Evolutionary conservation across 1,140 invertebrate genomes (phyloP).

Genomic region (Eciton burchellii): DNA sequence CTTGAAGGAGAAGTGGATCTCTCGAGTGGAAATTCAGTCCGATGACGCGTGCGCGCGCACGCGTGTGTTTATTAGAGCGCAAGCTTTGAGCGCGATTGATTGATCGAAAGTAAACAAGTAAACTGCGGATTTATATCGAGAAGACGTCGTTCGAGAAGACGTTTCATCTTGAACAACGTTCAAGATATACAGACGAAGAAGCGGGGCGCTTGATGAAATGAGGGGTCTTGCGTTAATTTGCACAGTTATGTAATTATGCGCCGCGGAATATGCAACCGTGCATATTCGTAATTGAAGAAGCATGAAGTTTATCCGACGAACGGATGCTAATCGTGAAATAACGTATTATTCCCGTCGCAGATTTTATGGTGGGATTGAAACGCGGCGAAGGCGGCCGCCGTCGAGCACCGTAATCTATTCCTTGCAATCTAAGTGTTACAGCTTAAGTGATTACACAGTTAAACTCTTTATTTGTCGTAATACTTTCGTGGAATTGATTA

Average conservation of each 20-base stretch:
- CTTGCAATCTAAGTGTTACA: conserved; percentile 20
- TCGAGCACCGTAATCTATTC: conserved; percentile 15
- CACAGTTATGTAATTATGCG: too few relatives aligned
- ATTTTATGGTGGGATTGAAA: conserved; percentile 16
- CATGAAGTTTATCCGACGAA: not conserved
- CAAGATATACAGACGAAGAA: too few relatives aligned
- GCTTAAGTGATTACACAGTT: conserved; percentile 6
- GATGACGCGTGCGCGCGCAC: too few relatives aligned
- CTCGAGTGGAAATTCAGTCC: not conserved
- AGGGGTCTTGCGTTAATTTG: too few relatives aligned
- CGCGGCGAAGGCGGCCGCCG: not conserved
- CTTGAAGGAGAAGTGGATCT: not conserved
- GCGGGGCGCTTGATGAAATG: too few relatives aligned
- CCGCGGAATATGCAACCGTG: too few relatives aligned
- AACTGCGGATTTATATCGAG: not conserved
- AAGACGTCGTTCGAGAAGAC: too few relatives aligned
- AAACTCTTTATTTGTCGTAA: conserved; percentile 20
- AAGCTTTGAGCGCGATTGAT: too few relatives aligned
- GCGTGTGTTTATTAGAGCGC: too few relatives aligned
- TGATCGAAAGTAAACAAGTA: not conserved
- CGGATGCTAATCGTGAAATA: not conserved
- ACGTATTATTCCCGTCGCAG: not conserved
- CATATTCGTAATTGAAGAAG: too few relatives aligned
- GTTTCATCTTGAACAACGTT: too few relatives aligned
- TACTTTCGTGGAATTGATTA: conserved; percentile 29